phyloP scores from a whole-genome alignment of 2,797 vertebrate genomes.

The Oreochromis grahami region DNA sequence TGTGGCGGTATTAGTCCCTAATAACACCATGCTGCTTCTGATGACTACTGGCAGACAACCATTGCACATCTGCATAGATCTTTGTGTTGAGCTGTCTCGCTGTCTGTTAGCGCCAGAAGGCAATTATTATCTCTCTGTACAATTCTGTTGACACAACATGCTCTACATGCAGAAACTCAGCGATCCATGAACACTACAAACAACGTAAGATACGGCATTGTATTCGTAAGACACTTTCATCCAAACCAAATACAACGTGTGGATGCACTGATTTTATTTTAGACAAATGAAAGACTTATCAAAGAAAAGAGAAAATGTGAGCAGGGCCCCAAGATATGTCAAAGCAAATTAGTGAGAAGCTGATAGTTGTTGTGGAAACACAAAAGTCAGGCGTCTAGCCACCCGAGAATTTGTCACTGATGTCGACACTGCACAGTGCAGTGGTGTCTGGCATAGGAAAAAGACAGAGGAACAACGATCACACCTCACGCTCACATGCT shows the following conservation, averaged over 20 bases:
- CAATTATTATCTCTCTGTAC: neutral
- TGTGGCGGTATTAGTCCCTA: constrained; percentile 29
- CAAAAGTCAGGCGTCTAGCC: constrained; percentile 7
- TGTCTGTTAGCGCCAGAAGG: neutral
- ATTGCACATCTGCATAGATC: neutral
- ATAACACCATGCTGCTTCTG: constrained; percentile 14
- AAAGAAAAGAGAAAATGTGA: neutral
- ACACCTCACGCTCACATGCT: constrained; percentile 22
- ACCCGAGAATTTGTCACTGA: constrained; percentile 25
- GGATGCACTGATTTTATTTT: neutral
- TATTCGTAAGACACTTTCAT: neutral
- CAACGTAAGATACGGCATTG: neutral
- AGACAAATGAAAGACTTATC: neutral
- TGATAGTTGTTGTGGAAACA: neutral
- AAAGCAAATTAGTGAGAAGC: constrained; percentile 7
- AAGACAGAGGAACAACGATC: constrained; percentile 7
- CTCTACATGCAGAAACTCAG: constrained; percentile 5
- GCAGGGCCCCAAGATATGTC: neutral
- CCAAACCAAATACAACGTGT: neutral
- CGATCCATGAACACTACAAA: neutral
- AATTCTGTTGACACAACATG: constrained; percentile 16
- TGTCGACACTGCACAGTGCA: constrained; percentile 1
- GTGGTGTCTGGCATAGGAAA: constrained; percentile 27
- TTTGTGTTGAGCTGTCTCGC: constrained; percentile 20
- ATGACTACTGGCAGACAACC: constrained; percentile 24